Evolutionary conservation across 2,113 vertebrate species (phyloP).

Genomic region (Eurypyga helias): DNA sequence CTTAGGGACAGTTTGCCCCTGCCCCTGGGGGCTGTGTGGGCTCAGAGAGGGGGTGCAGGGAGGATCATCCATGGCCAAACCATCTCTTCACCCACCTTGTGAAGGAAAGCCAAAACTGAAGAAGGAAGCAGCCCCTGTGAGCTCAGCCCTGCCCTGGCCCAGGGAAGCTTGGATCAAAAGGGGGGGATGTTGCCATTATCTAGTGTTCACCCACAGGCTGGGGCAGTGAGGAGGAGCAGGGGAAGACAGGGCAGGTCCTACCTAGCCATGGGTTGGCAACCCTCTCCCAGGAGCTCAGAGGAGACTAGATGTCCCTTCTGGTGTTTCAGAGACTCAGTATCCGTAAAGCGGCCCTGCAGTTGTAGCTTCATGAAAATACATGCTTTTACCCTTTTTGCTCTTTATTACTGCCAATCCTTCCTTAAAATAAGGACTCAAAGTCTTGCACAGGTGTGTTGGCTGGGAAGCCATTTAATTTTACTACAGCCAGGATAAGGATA

Average conservation of each 20-base stretch:
- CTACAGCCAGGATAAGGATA: not conserved
- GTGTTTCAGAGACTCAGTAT: not conserved
- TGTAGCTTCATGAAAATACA: not conserved
- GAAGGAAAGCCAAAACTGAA: not conserved
- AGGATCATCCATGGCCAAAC: accelerated
- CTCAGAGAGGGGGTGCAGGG: not conserved
- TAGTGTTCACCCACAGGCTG: accelerated
- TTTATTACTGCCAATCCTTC: not conserved
- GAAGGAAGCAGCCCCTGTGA: not conserved
- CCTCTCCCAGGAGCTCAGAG: accelerated
- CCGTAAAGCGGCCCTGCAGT: not conserved
- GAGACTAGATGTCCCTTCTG: not conserved
- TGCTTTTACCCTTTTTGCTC: not conserved
- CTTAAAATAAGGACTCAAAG: not conserved
- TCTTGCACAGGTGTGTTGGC: accelerated
- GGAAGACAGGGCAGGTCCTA: accelerated
- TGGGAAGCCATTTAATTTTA: not conserved
- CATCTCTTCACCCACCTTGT: accelerated
- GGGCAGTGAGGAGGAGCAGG: not conserved
- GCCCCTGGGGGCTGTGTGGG: not conserved
- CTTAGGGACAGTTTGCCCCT: not conserved
- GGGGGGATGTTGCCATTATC: not conserved
- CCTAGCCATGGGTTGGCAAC: accelerated
- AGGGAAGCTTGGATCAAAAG: not conserved
- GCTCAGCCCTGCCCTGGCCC: not conserved